Evolutionary conservation across 2,888 invertebrate genomes (phyloP).

Genomic region (Tipula helvola): DNA sequence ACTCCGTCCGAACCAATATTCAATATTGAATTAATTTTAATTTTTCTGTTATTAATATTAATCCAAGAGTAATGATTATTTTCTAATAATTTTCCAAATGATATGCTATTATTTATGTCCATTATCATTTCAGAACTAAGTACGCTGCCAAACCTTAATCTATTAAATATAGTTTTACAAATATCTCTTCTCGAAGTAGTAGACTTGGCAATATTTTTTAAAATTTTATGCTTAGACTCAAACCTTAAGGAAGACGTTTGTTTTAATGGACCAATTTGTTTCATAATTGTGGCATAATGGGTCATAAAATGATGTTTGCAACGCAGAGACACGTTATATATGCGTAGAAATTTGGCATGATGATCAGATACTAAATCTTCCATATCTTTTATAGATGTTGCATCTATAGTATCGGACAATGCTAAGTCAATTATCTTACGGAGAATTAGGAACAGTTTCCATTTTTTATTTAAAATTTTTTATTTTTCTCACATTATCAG

Average conservation of each 20-base stretch:
- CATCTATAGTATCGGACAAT: neutral
- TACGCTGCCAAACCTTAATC: too few relatives aligned
- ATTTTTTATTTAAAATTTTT: too few relatives aligned
- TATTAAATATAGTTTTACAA: neutral
- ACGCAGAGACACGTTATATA: neutral
- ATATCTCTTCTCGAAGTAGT: neutral
- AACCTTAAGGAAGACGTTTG: too few relatives aligned
- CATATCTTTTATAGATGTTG: neutral
- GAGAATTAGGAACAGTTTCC: neutral
- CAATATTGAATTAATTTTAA: neutral
- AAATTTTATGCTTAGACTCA: too few relatives aligned
- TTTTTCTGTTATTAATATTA: neutral
- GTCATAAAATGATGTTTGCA: neutral
- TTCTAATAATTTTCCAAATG: neutral
- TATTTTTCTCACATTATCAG: too few relatives aligned
- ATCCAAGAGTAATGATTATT: neutral
- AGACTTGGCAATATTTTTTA: too few relatives aligned
- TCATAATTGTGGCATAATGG: neutral
- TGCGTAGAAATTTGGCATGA: neutral
- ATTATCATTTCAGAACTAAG: neutral
- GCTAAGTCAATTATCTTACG: neutral
- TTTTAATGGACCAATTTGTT: too few relatives aligned
- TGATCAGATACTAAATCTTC: neutral
- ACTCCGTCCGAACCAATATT: neutral
- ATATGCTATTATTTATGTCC: neutral